Evolutionary conservation across 1,140 invertebrate species (phyloP), one percentile per base, ranked within the genome.

Genomic region (Bombus difficillimus): DNA sequence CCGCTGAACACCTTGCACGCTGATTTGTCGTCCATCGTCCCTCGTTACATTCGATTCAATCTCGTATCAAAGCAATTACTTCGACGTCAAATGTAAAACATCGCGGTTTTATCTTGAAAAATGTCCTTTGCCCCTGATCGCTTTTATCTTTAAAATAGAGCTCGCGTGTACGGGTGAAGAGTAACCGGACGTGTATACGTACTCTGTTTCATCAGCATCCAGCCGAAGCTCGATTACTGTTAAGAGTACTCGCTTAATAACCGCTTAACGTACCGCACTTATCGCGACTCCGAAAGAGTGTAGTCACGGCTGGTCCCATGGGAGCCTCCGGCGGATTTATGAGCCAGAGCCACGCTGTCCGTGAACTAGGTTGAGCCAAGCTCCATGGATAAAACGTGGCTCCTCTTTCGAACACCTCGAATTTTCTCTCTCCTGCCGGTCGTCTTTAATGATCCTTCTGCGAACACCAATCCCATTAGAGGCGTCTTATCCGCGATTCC

Each of bases 391-490:
- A 89, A 88, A 90, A 88, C 64, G 81, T 32, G 47, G 25, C 73
- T 79, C 53, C 71, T 34, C 41, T 66, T 10, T 72, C 66, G 71
- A n/a, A 72, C 77, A 3, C 71, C n/a, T 43, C 41, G 37, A 72
- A 72, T 72, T 73, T 32, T 37, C 69, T 74, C 28, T 62, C 59
- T 53, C 9, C 59, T 12, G 59, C 28, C 28, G 28, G 28, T 62
- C 59, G 68, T 18, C 69, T 88, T 92, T 92, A 90, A 92, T 92
- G 91, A 91, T 92, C 85, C 83, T 92, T 91, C 89, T 74, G 79
- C 86, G 90, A 92, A 91, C 85, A 78, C 71, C 91, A 89, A 93
- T 93, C 91, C 91, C 89, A 93, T 93, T 92, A 93, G 73, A 93
- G 86, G 88, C 85, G 80, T 78, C 88, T 89, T 90, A 90, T 86